Evolutionary conservation across 2,888 invertebrate genomes (phyloP), one percentile per base, ranked within the genome.

Genomic region (Lasioglossum oenotherae): DNA sequence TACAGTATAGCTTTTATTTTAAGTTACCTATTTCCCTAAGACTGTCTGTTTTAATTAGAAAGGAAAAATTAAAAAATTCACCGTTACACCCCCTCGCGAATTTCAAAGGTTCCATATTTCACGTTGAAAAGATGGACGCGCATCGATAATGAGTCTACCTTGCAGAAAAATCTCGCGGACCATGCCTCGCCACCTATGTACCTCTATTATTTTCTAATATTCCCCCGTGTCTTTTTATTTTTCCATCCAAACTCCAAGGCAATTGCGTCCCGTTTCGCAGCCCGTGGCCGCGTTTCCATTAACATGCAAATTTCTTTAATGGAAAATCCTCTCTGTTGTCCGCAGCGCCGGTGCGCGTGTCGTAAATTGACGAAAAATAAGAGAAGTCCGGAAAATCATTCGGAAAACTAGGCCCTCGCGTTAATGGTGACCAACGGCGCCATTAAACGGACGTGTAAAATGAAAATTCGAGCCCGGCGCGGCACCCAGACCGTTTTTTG

Each of bases 261-360:
- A 60, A 84, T 80, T 82, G 76, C 35, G 67, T 60, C 67, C 14
- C 73, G 74, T 49, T 60, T 57, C 81, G 27, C 5, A 27, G 38
- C 44, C 67, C 77, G 31, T 35, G 31, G 46, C n/a, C 49, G 57
- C 75, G 81, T 49, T 91, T 92, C 92, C 89, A 93, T 93, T 92
- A 93, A 93, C 93, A 93, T 93, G 93, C 86, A 93, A 93, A 93
- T 93, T 92, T 89, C 85, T 89, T 88, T 93, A 93, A 93, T 93
- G 93, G 91, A 92, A 93, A 93, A 92, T 91, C 87, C 87, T 81
- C 84, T 86, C 88, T 84, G 85, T 85, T 87, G 82, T 73, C 67
- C 86, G 77, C 69, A 44, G 49, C 41, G 74, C n/a, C 64, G 46
- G 73, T 76, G 79, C 71, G 75, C 76, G 86, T 60, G 85, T 74